phyloP scores from a whole-genome alignment of 2,113 vertebrate species.

The Rallus limicola region DNA sequence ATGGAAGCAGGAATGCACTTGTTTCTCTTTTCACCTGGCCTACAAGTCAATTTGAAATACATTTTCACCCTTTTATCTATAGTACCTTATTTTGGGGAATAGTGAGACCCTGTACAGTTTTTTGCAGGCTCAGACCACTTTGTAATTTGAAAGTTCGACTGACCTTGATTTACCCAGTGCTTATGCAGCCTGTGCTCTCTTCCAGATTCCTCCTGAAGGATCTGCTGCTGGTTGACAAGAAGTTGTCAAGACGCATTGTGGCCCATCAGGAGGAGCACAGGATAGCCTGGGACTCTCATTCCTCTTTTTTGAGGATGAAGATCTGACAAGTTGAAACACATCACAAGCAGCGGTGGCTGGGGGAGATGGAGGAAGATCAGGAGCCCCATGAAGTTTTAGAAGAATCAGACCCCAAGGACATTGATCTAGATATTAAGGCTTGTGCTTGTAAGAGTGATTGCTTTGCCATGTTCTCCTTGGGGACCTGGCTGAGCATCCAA shows the following conservation, averaged over 20 bases:
- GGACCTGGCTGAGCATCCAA: background rate
- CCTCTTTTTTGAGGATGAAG: background rate
- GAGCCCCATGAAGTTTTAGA: background rate
- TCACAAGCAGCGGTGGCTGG: background rate
- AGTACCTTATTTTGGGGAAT: background rate
- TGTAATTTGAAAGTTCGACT: background rate
- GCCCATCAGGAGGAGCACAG: background rate
- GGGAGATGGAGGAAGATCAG: background rate
- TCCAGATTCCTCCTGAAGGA: conserved; percentile 7
- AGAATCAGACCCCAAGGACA: background rate
- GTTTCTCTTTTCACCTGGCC: background rate
- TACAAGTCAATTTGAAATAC: background rate
- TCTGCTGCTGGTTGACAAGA: background rate
- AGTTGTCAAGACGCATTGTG: background rate
- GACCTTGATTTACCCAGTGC: background rate
- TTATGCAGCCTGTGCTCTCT: background rate
- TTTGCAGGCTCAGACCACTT: background rate
- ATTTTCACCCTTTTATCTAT: background rate
- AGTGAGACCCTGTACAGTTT: background rate
- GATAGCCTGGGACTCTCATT: background rate
- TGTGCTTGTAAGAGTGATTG: background rate
- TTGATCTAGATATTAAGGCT: background rate
- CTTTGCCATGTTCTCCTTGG: background rate
- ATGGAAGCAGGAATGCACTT: background rate
- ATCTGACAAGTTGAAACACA: background rate